phyloP scores from a whole-genome alignment of 64 coral and sea anemone species.

The Astreopora myriophthalma region DNA sequence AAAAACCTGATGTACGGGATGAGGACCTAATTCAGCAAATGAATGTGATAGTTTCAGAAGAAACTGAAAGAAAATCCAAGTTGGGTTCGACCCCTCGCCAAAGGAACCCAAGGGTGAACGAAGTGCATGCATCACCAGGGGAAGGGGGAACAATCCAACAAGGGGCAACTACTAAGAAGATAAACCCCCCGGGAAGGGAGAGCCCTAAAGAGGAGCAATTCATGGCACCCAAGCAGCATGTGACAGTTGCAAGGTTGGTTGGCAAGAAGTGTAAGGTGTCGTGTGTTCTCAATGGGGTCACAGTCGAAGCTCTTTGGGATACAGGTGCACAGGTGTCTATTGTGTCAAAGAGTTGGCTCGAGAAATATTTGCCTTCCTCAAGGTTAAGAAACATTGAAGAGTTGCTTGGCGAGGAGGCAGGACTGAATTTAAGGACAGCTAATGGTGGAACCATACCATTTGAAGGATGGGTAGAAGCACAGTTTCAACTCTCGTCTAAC shows the following conservation, averaged over 20 bases:
- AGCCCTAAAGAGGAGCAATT: conserved; percentile 31
- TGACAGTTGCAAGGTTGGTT: conserved; percentile 15
- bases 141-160: background rate
- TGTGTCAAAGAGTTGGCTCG: conserved; percentile 11
- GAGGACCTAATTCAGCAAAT: conserved; percentile 22
- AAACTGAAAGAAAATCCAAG: background rate
- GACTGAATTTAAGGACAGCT: conserved; percentile 35
- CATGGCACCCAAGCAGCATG: conserved; percentile 54
- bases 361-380: background rate
- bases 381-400: background rate
- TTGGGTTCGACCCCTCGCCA: background rate
- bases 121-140: background rate
- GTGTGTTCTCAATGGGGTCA: background rate
- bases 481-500: background rate
- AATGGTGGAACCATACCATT: conserved; percentile 62
- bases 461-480: conserved; percentile 22
- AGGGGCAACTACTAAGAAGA: background rate
- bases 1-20: background rate
- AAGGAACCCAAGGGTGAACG: background rate
- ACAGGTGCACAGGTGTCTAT: conserved; percentile 39
- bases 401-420: background rate
- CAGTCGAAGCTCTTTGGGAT: conserved; percentile 18
- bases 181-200: background rate
- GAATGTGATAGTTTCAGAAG: conserved; percentile 2
- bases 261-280: conserved; percentile 47